Conservation (phyloP, 2,113 vertebrate genomes). For the Bostrychus sinensis region DNA sequence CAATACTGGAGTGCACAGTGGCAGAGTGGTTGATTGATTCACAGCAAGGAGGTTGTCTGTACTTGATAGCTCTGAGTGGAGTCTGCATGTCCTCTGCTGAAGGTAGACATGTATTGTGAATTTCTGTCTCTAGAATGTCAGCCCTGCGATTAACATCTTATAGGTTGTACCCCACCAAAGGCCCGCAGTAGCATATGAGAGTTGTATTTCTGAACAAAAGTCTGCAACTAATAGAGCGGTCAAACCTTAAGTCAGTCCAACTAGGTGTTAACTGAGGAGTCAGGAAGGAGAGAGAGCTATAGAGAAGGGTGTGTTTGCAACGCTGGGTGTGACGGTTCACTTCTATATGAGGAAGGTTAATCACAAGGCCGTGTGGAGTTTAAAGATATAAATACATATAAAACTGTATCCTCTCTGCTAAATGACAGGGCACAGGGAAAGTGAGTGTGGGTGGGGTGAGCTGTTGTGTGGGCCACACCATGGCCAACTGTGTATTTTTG, state of each 20-base stretch:
- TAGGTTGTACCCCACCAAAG: too few species aligned
- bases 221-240: too few species aligned
- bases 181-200: too few species aligned
- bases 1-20: too few species aligned
- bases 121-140: too few species aligned
- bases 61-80: too few species aligned
- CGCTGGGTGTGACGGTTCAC: constrained; percentile 43
- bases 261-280: constrained; percentile 26
- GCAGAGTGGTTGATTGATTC: too few species aligned
- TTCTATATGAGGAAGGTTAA: constrained; percentile 65
- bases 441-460: constrained; percentile 18
- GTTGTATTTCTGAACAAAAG: too few species aligned
- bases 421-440: constrained; percentile 61
- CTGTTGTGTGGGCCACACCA: constrained; percentile 23
- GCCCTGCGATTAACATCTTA: too few species aligned
- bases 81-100: too few species aligned
- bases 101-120: too few species aligned
- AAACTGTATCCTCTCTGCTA: constrained; percentile 30
- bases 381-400: constrained; percentile 64
- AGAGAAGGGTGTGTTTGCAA: constrained; percentile 44
- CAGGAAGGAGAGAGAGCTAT: constrained; percentile 2
- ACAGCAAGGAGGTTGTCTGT: too few species aligned
- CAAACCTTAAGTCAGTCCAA: background rate
- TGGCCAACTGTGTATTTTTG: constrained; percentile 17
- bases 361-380: constrained; percentile 68